phyloP scores from a whole-genome alignment of 2,797 vertebrate species.

The Emydoidea blandingii region DNA sequence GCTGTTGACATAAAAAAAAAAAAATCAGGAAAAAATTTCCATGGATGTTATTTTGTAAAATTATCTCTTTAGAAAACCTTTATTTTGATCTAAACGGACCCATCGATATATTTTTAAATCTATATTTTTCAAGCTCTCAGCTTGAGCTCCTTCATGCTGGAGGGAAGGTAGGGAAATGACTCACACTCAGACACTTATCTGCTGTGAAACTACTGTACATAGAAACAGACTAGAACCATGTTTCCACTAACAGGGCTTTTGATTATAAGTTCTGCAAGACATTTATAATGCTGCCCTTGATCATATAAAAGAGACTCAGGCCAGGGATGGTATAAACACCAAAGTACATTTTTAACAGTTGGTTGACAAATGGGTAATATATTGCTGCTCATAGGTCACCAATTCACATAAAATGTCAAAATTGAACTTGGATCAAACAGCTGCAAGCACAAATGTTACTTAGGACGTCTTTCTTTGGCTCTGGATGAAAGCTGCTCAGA shows the following conservation, averaged over 20 bases:
- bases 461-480: neutral
- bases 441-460: neutral
- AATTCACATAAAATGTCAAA: neutral
- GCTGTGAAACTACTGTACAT: neutral
- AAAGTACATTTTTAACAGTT: neutral
- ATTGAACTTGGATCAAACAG: neutral
- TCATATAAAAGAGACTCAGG: conserved; percentile 31
- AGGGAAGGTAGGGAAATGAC: conserved; percentile 20
- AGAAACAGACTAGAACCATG: neutral
- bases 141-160: neutral
- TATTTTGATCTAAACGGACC: neutral
- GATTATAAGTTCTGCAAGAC: conserved; percentile 23
- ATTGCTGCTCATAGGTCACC: fast-evolving
- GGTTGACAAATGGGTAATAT: neutral
- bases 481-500: neutral
- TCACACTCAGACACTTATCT: conserved; percentile 36
- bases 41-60: neutral
- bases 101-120: neutral
- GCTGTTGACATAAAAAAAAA: neutral
- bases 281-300: conserved; percentile 36
- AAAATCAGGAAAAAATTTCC: neutral
- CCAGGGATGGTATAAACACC: neutral
- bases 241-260: conserved; percentile 34
- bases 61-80: neutral
- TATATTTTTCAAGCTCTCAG: neutral